These are phyloP conservation scores for Pyrrhosoma nymphula DNA, from an alignment of 2,888 invertebrate genomes.

Conservation along the genomic window DNA sequence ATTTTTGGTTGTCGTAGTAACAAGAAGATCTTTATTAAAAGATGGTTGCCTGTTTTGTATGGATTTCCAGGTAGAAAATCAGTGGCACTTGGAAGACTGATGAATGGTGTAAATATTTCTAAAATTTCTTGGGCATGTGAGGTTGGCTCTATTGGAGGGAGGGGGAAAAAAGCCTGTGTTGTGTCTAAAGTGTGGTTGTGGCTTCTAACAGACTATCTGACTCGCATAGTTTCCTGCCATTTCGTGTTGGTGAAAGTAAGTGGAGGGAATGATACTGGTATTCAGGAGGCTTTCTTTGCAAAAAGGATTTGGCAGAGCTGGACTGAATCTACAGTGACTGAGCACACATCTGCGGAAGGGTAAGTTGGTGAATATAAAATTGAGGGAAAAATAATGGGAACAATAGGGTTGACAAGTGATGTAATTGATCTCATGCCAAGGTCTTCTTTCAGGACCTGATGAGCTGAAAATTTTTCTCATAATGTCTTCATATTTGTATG, in stretches of 20 bases:
- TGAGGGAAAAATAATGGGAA: no score
- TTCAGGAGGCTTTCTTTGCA: background rate
- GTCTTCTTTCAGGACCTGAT: no score
- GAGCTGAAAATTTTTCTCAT: no score
- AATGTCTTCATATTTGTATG: no score
- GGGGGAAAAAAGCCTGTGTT: background rate
- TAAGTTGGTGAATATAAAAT: background rate
- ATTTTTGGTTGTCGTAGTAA: conserved; percentile 1
- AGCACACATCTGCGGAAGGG: background rate
- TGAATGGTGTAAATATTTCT: background rate
- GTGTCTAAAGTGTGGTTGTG: conserved; percentile 38
- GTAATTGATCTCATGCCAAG: no score
- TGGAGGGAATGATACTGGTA: background rate
- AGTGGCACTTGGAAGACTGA: background rate
- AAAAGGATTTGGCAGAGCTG: conserved; percentile 37
- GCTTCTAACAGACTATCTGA: background rate
- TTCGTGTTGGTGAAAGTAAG: background rate
- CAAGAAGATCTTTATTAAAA: background rate
- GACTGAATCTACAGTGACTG: background rate
- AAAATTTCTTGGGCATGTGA: conserved; percentile 4
- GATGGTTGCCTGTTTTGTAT: conserved; percentile 17
- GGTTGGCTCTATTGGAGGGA: background rate
- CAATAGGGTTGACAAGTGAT: no score
- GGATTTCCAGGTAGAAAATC: conserved; percentile 22
- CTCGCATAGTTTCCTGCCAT: background rate